Base-by-base conservation (phyloP, 2,888 invertebrate genomes). In the Toxonevra muliebris region DNA sequence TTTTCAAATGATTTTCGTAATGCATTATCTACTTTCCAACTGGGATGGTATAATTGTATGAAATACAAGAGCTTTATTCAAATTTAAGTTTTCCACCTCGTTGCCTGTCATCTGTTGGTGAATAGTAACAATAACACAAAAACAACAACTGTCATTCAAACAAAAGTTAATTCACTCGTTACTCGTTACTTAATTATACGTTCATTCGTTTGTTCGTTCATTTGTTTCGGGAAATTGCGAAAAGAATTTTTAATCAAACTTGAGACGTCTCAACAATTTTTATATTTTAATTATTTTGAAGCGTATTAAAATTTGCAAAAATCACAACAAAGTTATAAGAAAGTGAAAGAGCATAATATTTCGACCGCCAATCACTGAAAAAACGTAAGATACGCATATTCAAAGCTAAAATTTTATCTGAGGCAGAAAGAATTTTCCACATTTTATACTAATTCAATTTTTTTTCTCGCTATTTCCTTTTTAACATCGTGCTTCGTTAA, bases 91-190 rank as follows among this genome's bases (percentile, higher is more conserved):
- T 45, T 45, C 45, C 13, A 45, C 45, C n/a, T n/a, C n/a, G n/a
- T n/a, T n/a, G n/a, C n/a, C n/a, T 45, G 45, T 2, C 45, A 45
- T 45, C 13, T 50, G 58, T 43, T 48, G 17, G 70, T 64, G 10
- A 69, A 71, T 68, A 77, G 76, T 52, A 76, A 75, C 78, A 77
- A 15, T n/a, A 12, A 13, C 11, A 1, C 5, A 19, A 40, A 59
- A 50, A 1, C 20, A 58, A 19, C 11, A 30, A 64, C 40, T n/a
- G n/a, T n/a, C n/a, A n/a, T n/a, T n/a, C n/a, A n/a, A n/a, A 48
- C 45, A 48, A 45, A 43, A 54, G 20, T 45, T 64, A n/a, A 41
- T 30, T 17, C 8, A 72, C 76, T 79, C 76, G 76, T 45, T 67
- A 60, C 60, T 66, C 63, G 62, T 58, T 64, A 17, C 50, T 50